Conservation (phyloP, 1,140 invertebrate species). For the Conopomorpha cramerella region DNA sequence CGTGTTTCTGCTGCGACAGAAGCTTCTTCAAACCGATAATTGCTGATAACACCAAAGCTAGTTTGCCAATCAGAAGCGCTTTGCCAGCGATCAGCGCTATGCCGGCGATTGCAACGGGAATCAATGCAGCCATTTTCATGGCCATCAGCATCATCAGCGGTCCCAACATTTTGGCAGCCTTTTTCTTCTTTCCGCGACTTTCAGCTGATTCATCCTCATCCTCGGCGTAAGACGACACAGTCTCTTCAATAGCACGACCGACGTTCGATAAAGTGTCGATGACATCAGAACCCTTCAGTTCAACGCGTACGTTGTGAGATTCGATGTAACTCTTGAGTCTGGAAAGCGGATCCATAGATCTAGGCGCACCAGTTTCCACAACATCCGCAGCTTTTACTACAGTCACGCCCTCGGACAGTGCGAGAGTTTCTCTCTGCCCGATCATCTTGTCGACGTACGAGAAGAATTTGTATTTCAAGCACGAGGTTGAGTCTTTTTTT, state of each 20-base stretch:
- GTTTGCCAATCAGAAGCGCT: constrained; percentile 74
- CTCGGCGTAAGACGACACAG: constrained; percentile 66
- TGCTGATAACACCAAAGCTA: constrained; percentile 74
- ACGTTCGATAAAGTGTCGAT: constrained; percentile 75
- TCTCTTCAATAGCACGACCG: constrained; percentile 76
- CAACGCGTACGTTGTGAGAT: constrained; percentile 80
- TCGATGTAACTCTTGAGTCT: constrained; percentile 75
- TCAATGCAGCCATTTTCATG: constrained; percentile 76
- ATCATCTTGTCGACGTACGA: constrained; percentile 82
- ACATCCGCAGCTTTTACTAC: constrained; percentile 74
- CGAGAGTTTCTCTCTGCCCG: constrained; percentile 75
- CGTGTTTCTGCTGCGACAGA: constrained; percentile 74
- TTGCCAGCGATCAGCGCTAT: constrained; percentile 81
- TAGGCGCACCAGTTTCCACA: constrained; percentile 72
- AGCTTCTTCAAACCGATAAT: constrained; percentile 81
- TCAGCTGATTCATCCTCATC: constrained; percentile 65
- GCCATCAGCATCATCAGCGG: constrained; percentile 75
- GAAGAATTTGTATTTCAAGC: constrained; percentile 83
- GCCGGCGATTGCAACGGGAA: constrained; percentile 76
- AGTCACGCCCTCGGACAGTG: constrained; percentile 78
- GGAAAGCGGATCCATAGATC: constrained; percentile 69
- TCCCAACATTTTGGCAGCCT: constrained; percentile 77
- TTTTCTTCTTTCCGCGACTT: constrained; percentile 79
- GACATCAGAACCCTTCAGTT: constrained; percentile 82
- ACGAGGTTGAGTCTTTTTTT: constrained; percentile 78